Evolutionary conservation across 2,797 vertebrate genomes (phyloP).

Genomic region (Thamnophis elegans): DNA sequence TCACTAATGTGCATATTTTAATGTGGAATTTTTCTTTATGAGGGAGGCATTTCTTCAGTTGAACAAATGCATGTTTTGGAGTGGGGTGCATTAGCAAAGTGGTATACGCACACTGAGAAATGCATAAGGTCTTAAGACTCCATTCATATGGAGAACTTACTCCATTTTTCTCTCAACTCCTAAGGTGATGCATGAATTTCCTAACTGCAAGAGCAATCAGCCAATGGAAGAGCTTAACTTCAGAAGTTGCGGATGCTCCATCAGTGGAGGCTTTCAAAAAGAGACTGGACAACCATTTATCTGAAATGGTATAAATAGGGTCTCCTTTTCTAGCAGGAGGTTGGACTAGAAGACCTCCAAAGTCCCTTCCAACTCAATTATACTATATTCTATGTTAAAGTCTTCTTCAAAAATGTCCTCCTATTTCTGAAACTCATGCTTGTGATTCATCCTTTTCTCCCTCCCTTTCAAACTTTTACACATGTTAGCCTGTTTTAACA

Average conservation of each 20-base stretch:
- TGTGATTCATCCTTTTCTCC: not conserved
- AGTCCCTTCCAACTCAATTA: not conserved
- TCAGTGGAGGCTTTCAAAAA: not conserved
- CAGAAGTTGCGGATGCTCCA: not conserved
- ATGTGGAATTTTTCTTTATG: not conserved
- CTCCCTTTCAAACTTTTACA: not conserved
- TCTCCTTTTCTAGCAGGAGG: not conserved
- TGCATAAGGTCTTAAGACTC: not conserved
- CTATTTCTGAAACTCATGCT: not conserved
- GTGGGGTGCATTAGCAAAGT: not conserved
- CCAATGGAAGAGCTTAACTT: not conserved
- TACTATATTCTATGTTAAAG: not conserved
- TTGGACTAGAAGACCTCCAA: not conserved
- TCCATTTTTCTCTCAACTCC: not conserved
- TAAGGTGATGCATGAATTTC: not conserved
- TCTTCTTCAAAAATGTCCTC: not conserved
- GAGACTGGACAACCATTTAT: not conserved
- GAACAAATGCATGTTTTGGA: not conserved
- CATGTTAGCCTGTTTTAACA: not conserved
- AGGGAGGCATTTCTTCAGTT: not conserved
- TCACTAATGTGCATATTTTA: not conserved
- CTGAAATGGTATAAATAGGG: not conserved
- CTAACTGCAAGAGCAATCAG: not conserved
- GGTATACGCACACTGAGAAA: not conserved
- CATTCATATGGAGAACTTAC: not conserved